Evolutionary conservation across 1,140 invertebrate species (phyloP).

Genomic region (Nasonia longicornis): DNA sequence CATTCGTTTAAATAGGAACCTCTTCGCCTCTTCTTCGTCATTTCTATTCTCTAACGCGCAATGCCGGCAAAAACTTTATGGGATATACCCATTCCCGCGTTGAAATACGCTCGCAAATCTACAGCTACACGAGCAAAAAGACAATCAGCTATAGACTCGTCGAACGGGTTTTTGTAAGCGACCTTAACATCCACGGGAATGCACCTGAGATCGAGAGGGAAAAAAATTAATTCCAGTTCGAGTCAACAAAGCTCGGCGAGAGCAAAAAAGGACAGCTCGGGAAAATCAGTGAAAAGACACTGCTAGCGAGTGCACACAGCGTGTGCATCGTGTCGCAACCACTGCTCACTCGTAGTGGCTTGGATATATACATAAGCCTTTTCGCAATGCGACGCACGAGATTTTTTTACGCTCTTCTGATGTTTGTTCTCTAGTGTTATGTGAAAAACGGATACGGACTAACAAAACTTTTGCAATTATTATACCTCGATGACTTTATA

Average conservation of each 20-base stretch:
- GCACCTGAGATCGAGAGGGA: neutral
- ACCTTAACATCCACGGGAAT: neutral
- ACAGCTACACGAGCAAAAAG: neutral
- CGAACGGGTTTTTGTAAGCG: neutral
- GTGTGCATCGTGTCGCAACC: slow-evolving; percentile 2
- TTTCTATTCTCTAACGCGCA: neutral
- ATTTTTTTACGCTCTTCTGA: neutral
- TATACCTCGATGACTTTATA: neutral
- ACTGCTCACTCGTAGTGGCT: neutral
- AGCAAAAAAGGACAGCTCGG: neutral
- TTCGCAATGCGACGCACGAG: neutral
- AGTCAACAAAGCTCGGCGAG: neutral
- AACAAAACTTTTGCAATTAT: neutral
- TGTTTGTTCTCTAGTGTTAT: neutral
- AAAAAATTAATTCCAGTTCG: neutral
- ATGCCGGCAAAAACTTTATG: too few relatives aligned
- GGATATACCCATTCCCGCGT: too few relatives aligned
- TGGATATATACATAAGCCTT: neutral
- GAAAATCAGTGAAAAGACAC: slow-evolving; percentile 7
- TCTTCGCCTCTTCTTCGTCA: neutral
- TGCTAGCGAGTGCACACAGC: neutral
- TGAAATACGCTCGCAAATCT: neutral
- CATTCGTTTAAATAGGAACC: too few relatives aligned
- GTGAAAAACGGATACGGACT: neutral
- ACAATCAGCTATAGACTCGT: neutral